These are phyloP conservation scores for Aphis gossypii DNA, from an alignment of 1,140 invertebrate species.

Conservation along the genomic window DNA sequence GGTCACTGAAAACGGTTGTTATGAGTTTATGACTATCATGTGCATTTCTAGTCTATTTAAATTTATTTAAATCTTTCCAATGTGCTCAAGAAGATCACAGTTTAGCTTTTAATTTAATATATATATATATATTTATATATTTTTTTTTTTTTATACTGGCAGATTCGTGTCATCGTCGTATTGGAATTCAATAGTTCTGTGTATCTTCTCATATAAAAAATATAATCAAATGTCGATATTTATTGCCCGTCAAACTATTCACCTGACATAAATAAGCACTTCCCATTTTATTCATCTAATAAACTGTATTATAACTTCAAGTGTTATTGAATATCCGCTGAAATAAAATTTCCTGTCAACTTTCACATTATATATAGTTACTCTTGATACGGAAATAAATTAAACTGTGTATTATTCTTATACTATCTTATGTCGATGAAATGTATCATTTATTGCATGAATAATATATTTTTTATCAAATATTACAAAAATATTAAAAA, in stretches of 20 bases:
- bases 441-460: background rate
- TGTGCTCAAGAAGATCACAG: background rate
- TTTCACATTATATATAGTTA: background rate
- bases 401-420: background rate
- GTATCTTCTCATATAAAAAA: background rate
- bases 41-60: background rate
- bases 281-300: background rate
- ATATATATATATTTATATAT: background rate
- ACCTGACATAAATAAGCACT: background rate
- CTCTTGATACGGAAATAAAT: background rate
- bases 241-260: background rate
- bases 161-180: background rate
- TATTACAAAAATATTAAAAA: background rate
- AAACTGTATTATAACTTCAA: slow-evolving; percentile 1
- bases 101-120: background rate
- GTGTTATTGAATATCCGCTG: background rate
- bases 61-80: background rate
- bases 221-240: background rate
- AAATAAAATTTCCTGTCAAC: background rate
- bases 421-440: background rate
- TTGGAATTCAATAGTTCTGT: background rate
- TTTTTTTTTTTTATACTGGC: background rate
- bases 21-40: background rate
- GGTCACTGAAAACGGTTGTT: too few species aligned
- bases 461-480: background rate